Evolutionary conservation across 1,140 invertebrate species (phyloP), one percentile per base, ranked within the genome.

Genomic region (Drosophila athabasca): DNA sequence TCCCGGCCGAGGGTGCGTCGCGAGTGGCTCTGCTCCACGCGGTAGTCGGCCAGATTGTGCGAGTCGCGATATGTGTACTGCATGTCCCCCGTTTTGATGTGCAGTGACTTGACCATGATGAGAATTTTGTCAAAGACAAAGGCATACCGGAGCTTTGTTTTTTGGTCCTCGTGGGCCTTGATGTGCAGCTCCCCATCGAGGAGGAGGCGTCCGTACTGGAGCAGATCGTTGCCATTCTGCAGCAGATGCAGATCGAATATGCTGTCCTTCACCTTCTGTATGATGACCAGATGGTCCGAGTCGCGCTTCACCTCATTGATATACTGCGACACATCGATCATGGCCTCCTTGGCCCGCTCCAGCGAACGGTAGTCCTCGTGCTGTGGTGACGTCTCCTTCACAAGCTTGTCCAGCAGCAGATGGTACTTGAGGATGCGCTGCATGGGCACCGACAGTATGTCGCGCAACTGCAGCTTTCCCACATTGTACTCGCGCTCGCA

Each of bases 221-320:
- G 95, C 46, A 99, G 93, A 75, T 95, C 94, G 35, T 95, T 94
- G 67, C 96, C 96, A 49, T 95, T 94, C 35, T 96, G 95, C 90
- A 97, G 94, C 41, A 85, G 39, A 70, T 95, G 94, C 94, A 96
- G 95, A 91, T 96, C 96, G 15, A 95, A 93, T 81, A 97, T 97
- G 78, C 95, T 96, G 64, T 94, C 94, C 94, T 98, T 96, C 60
- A 99, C 96, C 92, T 98, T 97, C 67, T 95, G 94, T 76, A 99
- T 97, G 52, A 99, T 95, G 66, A 96, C 95, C 19, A 99, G 92
- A 54, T 97, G 97, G 91, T 99, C 98, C 54, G 96, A 97, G 93
- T 99, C 98, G 50, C 98, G 93, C 87, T 99, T 99, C n/a, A 99
- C 97, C 94, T 99, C 98, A 92, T 99, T 99, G 66, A 99, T 98